A percentile compares a stretch with the other conserved stretches of the same genome.
Conservation (phyloP, 2,113 vertebrate species). For the Oncorhynchus mykiss region DNA sequence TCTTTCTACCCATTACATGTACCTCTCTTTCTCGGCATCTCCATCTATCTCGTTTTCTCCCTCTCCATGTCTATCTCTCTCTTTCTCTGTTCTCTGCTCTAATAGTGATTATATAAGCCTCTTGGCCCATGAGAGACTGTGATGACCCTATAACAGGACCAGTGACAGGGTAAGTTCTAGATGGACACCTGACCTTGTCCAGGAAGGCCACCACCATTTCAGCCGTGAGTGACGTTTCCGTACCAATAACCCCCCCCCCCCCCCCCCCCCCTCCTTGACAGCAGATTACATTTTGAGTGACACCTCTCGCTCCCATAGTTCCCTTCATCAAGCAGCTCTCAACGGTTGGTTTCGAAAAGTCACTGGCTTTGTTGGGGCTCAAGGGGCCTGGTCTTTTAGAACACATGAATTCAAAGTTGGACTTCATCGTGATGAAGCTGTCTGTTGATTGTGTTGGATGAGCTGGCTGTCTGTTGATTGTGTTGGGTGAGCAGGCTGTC, state of each 20-base stretch:
- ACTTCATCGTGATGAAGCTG: no score
- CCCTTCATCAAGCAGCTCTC: slow-evolving; percentile 21
- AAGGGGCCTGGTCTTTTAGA: not conserved
- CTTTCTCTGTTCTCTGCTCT: not conserved
- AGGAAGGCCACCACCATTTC: no score
- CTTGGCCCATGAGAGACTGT: no score
- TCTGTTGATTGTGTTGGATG: no score
- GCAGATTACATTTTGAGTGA: slow-evolving; percentile 38
- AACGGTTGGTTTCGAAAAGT: not conserved
- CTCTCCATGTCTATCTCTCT: not conserved
- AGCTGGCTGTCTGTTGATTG: no score
- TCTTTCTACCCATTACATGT: not conserved
- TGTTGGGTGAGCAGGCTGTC: no score
- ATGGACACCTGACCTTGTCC: slow-evolving; percentile 26
- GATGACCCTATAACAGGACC: no score
- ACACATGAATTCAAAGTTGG: not conserved
- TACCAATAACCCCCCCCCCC: slow-evolving; percentile 2
- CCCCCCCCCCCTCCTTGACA: not conserved
- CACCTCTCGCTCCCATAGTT: slow-evolving; percentile 29
- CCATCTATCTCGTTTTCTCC: not conserved
- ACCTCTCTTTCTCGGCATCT: not conserved
- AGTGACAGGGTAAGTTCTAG: not conserved
- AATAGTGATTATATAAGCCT: not conserved
- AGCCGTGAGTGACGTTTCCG: no score
- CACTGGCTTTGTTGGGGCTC: not conserved